Conservation (phyloP, 2,888 invertebrate genomes). For the Agrochola circellaris region DNA sequence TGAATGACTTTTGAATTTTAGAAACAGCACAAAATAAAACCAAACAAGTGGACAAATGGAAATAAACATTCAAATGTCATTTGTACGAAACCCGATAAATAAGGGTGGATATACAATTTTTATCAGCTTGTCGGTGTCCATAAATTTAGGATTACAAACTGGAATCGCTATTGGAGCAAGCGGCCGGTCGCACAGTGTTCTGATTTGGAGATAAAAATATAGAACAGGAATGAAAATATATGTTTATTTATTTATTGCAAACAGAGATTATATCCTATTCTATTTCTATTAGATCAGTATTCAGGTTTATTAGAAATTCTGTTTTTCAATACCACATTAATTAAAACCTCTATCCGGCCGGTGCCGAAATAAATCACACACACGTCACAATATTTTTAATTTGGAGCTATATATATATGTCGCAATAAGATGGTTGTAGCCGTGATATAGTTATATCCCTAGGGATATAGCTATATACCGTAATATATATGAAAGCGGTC, state of each 20-base stretch:
- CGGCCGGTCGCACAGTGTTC: conserved; percentile 58
- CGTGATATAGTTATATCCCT: too few relatives aligned
- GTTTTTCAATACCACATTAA: too few relatives aligned
- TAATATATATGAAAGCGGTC: too few relatives aligned
- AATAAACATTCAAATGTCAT: conserved; percentile 45
- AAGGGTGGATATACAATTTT: conserved; percentile 82
- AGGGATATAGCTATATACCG: too few relatives aligned
- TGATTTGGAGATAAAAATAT: conserved; percentile 26
- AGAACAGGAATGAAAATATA: conserved; percentile 4
- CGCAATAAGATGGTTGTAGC: too few relatives aligned
- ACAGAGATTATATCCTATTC: background rate
- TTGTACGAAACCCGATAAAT: conserved; percentile 74
- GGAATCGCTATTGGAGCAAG: conserved; percentile 80
- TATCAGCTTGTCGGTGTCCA: conserved; percentile 83
- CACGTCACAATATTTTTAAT: too few relatives aligned
- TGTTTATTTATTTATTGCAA: background rate
- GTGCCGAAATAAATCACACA: too few relatives aligned
- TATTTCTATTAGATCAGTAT: too few relatives aligned
- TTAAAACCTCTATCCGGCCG: too few relatives aligned
- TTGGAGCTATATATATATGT: too few relatives aligned
- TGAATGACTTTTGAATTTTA: too few relatives aligned
- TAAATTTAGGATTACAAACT: conserved; percentile 87
- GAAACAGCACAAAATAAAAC: background rate
- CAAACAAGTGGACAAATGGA: conserved; percentile 1
- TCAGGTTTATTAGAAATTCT: too few relatives aligned